phyloP scores from a whole-genome alignment of 2,888 invertebrate genomes.

The Dryococelus australis region DNA sequence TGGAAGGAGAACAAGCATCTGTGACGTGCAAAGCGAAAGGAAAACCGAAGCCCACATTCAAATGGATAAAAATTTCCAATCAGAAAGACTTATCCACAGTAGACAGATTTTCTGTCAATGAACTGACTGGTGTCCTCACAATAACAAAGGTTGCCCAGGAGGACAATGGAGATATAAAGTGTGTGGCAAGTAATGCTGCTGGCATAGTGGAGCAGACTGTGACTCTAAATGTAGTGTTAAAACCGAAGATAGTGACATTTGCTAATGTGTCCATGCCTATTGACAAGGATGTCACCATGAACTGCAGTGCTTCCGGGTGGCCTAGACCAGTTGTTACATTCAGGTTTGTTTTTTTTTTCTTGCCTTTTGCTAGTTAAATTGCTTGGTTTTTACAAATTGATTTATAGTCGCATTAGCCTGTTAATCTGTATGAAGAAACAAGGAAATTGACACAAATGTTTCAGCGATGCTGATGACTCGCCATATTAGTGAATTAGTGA shows the following conservation, averaged over 20 bases:
- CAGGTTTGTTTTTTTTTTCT: conserved; percentile 50
- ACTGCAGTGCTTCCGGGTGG: conserved; percentile 80
- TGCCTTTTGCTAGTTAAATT: not conserved
- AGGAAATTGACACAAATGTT: too few species aligned
- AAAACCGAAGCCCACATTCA: conserved; percentile 83
- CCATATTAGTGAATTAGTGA: too few species aligned
- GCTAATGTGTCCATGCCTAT: conserved; percentile 74
- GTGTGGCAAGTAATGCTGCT: conserved; percentile 81
- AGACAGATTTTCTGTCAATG: conserved; percentile 64
- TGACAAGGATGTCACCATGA: conserved; percentile 69
- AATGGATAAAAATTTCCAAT: conserved; percentile 80
- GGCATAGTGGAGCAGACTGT: conserved; percentile 73
- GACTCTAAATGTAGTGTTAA: conserved; percentile 73
- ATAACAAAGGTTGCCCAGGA: conserved; percentile 75
- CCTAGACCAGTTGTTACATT: conserved; percentile 84
- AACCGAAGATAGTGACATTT: conserved; percentile 81
- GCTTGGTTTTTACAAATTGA: conserved; percentile 6
- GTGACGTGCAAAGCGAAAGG: conserved; percentile 81
- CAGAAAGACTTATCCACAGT: conserved; percentile 75
- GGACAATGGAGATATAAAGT: conserved; percentile 82
- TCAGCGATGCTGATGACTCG: too few species aligned
- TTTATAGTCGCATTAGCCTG: not conserved
- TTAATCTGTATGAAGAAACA: too few species aligned
- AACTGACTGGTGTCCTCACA: conserved; percentile 67
- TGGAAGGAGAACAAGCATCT: conserved; percentile 81